Conservation (phyloP, 2,888 invertebrate species). For the Notodonta ziczac region DNA sequence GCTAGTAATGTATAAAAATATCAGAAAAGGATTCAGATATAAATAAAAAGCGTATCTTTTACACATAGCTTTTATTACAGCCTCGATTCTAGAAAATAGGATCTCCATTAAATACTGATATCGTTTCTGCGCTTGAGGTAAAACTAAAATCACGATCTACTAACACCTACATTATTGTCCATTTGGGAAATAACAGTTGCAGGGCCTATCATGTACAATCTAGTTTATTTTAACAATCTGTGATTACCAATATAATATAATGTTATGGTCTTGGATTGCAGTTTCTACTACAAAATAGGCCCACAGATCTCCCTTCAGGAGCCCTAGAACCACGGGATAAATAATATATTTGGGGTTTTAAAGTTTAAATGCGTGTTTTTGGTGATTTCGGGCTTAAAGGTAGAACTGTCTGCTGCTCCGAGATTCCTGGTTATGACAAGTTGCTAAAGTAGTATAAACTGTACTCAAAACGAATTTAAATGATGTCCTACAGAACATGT, state of each 20-base stretch:
- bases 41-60: slow-evolving; percentile 7
- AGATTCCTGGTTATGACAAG: slow-evolving; percentile 32
- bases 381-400: not conserved
- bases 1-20: no score
- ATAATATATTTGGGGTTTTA: no score
- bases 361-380: not conserved
- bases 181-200: slow-evolving; percentile 27
- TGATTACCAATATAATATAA: no score
- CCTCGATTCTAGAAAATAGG: slow-evolving; percentile 62
- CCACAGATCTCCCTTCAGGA: slow-evolving; percentile 6
- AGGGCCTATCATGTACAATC: not conserved
- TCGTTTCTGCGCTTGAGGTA: slow-evolving; percentile 26
- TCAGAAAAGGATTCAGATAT: not conserved
- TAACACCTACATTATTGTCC: slow-evolving; percentile 42
- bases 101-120: slow-evolving; percentile 71
- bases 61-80: slow-evolving; percentile 70
- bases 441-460: slow-evolving; percentile 15
- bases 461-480: slow-evolving; percentile 12
- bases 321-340: not conserved
- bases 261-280: not conserved
- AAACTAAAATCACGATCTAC: slow-evolving; percentile 25
- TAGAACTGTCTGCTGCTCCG: slow-evolving; percentile 13
- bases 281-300: not conserved
- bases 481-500: not conserved
- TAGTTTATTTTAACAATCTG: no score